These are phyloP conservation scores for Bos indicus DNA, from an alignment of 2,113 vertebrate genomes.

Conservation along the genomic window DNA sequence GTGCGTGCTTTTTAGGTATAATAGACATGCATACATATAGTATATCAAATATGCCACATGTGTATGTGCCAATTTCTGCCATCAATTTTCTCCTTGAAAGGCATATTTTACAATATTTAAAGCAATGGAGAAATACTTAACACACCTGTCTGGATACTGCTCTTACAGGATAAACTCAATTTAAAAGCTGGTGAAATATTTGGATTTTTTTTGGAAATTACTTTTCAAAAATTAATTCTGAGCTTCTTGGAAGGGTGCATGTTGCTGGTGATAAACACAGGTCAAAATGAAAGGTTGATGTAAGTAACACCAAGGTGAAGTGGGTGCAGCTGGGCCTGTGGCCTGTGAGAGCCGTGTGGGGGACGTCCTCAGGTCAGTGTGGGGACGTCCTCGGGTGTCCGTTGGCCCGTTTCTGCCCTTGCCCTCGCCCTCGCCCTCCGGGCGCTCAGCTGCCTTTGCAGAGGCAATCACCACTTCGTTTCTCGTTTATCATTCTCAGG, in stretches of 20 bases:
- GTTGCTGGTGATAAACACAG: slow-evolving; percentile 66
- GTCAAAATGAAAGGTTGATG: slow-evolving; percentile 77
- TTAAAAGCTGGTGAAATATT: slow-evolving; percentile 72
- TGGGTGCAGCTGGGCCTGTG: slow-evolving; percentile 38
- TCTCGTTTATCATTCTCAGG: neutral
- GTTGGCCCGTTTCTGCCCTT: no score
- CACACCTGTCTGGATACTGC: slow-evolving; percentile 64
- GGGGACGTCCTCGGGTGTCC: no score
- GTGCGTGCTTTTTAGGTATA: slow-evolving; percentile 68
- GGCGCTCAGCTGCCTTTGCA: neutral
- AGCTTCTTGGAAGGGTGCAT: slow-evolving; percentile 77
- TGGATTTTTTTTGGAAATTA: slow-evolving; percentile 75
- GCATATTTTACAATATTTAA: slow-evolving; percentile 73
- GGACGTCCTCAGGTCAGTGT: neutral
- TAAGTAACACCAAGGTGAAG: slow-evolving; percentile 73
- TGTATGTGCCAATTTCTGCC: slow-evolving; percentile 65
- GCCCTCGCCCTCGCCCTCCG: neutral
- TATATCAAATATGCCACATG: slow-evolving; percentile 72
- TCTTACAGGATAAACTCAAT: slow-evolving; percentile 59
- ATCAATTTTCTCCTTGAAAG: slow-evolving; percentile 67
- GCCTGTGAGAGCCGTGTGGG: slow-evolving; percentile 41
- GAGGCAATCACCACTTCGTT: neutral
- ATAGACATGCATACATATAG: slow-evolving; percentile 76
- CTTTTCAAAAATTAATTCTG: slow-evolving; percentile 77
- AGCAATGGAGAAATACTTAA: slow-evolving; percentile 70